A percentile compares a stretch with the other conserved stretches of the same genome.
These are phyloP conservation scores for Pogonomyrmex barbatus DNA, from an alignment of 1,140 invertebrate genomes.

Conservation along the genomic window DNA sequence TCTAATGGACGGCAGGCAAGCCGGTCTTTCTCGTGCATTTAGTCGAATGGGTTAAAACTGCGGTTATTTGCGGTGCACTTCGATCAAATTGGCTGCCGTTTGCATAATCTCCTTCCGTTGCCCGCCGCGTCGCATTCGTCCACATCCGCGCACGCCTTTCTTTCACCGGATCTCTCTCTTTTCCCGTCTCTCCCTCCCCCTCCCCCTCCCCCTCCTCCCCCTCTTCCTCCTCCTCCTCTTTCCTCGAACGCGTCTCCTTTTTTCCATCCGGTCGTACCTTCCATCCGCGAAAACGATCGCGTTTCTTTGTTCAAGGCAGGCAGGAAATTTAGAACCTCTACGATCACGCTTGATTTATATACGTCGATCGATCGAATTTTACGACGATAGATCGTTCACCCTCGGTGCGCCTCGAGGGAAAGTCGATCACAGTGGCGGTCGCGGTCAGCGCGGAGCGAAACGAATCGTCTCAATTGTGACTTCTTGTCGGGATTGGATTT, in stretches of 20 bases:
- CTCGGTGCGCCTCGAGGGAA: background rate
- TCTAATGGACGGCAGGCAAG: constrained; percentile 80
- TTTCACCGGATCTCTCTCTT: constrained; percentile 52
- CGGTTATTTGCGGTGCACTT: constrained; percentile 85
- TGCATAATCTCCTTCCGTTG: constrained; percentile 82
- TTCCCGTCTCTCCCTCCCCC: background rate
- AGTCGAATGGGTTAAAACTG: constrained; percentile 84
- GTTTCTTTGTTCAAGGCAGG: constrained; percentile 35
- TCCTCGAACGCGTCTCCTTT: constrained; percentile 18
- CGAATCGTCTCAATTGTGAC: constrained; percentile 45
- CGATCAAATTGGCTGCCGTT: constrained; percentile 85
- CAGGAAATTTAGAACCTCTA: constrained; percentile 34
- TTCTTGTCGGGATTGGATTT: constrained; percentile 43
- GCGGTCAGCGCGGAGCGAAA: constrained; percentile 11
- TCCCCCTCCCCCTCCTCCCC: constrained; percentile 1
- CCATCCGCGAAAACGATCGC: constrained; percentile 38
- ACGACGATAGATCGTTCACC: constrained; percentile 8
- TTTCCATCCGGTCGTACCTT: constrained; percentile 14
- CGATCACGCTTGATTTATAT: constrained; percentile 59
- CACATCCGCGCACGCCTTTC: constrained; percentile 54
- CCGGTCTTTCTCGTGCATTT: constrained; percentile 77
- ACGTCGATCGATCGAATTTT: constrained; percentile 49
- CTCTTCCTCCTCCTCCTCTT: constrained; percentile 6
- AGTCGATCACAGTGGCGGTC: background rate
- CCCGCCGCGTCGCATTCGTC: constrained; percentile 49